Base-by-base conservation (phyloP, 1,140 invertebrate species). In the Gryon sp. region DNA sequence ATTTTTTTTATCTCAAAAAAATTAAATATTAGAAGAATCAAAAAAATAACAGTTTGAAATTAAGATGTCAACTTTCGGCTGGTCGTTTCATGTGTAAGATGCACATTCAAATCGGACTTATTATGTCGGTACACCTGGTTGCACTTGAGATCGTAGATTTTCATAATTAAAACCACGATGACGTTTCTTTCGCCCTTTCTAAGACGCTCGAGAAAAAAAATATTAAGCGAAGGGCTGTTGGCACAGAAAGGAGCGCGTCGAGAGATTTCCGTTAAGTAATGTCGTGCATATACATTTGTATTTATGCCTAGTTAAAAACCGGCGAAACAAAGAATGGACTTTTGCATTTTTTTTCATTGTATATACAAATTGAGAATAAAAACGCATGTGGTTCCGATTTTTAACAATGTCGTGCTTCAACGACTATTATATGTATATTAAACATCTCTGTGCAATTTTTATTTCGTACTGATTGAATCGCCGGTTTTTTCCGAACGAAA, bases 131-230 rank as follows among this genome's bases (percentile, higher is more conserved):
- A 79, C 86, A 86, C 85, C 86, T 87, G 86, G 85, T 66, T 6
- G 43, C 81, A 84, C 86, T 86, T 68, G 79, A 86, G 80, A 75
- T 76, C 62, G 68, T 79, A 83, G 82, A 86, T 86, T 87, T 79
- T n/a, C n/a, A 81, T 80, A 87, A 87, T 87, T 83, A 86, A 78
- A 79, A 77, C 66, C 60, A 73, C 73, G 77, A 70, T 53, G 70
- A 77, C 55, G 69, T 79, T 73, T 68, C 65, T 70, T 66, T 76
- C 34, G 62, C 48, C 73, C 57, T 78, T 60, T 14, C n/a, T 24
- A 55, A 74, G 68, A 65, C 41, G 59, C 1, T 34, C 9, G 75
- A 46, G 55, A 57, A 57, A 62, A 53, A 69, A 50, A 52, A 52
- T 26, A 57, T 12, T 53, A 55, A 32, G 26, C 38, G 40, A 62